Base-by-base conservation (phyloP, 2,888 invertebrate genomes). In the Drosophila ustulata region DNA sequence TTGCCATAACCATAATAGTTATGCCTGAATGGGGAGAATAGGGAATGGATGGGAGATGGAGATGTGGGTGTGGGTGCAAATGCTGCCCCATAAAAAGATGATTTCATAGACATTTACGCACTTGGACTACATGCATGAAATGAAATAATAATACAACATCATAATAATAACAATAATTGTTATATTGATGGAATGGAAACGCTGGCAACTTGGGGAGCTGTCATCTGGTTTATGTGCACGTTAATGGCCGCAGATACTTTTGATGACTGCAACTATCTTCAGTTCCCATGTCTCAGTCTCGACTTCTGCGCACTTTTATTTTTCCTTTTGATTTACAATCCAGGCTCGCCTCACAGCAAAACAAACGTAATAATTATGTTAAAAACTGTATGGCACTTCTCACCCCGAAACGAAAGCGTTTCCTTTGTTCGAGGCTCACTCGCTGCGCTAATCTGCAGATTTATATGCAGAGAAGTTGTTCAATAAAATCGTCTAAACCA, bases 381-480 rank as follows among this genome's bases (percentile, higher is more conserved):
- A 75, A 88, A 88, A 86, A 85, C 82, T 80, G 82, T 88, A 85
- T 80, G 82, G 85, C 89, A 89, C 85, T 89, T 87, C 88, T 84
- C 74, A 83, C 88, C 85, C 75, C 68, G 13, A 50, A 43, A 43
- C 46, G 37, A 37, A 13, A 45, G 37, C 53, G 49, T 64, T 64
- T 61, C 51, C 58, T 58, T 79, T 67, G 67, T 58, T 68, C 53
- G 67, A 28, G 52, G 39, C 68, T 63, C 70, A 56, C 51, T 11
- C 62, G 66, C 72, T 57, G 71, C 72, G 80, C 88, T 91, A 90
- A 90, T 90, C 91, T 88, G 78, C 59, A 89, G 85, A 90, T 90
- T 90, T 90, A 90, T 90, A 90, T 90, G 90, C 91, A 89, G 88
- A 87, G 85, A 90, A 90, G 91, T 91, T 90, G 90, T 90, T 90